Conservation (phyloP, 2,113 vertebrate genomes). For the Semnopithecus entellus region DNA sequence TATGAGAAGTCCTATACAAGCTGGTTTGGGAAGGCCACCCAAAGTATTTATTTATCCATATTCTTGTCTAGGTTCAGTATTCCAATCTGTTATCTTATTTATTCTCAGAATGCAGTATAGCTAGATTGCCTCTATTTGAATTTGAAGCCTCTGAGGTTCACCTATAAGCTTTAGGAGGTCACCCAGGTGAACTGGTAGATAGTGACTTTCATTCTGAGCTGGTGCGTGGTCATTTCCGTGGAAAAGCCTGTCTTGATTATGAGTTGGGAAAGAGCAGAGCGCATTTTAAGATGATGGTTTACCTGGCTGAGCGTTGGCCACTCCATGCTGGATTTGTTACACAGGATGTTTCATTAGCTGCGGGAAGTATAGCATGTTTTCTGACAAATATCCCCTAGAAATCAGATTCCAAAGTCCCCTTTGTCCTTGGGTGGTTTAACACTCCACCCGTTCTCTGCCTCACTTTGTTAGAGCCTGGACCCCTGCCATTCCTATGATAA, state of each 20-base stretch:
- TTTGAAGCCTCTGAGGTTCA: background rate
- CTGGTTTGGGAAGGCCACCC: background rate
- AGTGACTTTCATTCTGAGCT: background rate
- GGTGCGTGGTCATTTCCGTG: background rate
- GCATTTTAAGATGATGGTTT: background rate
- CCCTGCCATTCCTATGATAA: constrained; percentile 64
- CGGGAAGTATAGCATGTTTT: background rate
- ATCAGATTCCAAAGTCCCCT: constrained; percentile 47
- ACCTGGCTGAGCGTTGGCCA: background rate
- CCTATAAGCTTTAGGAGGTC: background rate
- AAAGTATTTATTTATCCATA: background rate
- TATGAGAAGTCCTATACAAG: constrained; percentile 33
- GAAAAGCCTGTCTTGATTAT: background rate
- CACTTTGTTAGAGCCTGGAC: constrained; percentile 40
- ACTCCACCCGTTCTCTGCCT: background rate
- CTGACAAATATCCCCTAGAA: constrained; percentile 43
- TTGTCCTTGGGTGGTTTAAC: constrained; percentile 52
- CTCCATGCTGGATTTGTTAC: background rate
- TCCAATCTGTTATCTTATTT: background rate
- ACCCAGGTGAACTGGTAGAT: background rate
- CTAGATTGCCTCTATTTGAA: background rate
- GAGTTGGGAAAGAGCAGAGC: background rate
- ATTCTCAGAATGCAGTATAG: background rate
- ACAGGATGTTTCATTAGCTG: background rate
- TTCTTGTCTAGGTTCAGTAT: background rate